These are phyloP conservation scores for Megatriorchis doriae DNA, from an alignment of 2,113 vertebrate species.

Conservation along the genomic window DNA sequence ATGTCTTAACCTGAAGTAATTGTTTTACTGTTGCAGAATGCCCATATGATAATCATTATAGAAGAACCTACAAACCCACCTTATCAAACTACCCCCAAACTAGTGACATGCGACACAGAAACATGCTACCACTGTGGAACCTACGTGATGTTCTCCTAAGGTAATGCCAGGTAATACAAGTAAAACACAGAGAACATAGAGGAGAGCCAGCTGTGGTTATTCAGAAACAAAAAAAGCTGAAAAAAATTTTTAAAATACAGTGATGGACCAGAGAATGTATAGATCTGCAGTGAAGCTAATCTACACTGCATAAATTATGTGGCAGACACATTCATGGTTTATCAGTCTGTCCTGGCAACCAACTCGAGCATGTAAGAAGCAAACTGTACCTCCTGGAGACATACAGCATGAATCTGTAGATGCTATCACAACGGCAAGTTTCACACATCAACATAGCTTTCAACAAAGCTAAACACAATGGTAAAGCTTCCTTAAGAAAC, in stretches of 20 bases:
- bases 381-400: neutral
- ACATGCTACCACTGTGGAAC: accelerated
- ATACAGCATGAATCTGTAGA: neutral
- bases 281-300: neutral
- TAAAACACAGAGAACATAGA: neutral
- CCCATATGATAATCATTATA: accelerated
- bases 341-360: slow-evolving; percentile 4
- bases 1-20: neutral
- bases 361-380: neutral
- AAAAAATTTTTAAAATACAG: accelerated
- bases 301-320: neutral
- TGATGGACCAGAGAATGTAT: accelerated
- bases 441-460: neutral
- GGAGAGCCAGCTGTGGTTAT: neutral
- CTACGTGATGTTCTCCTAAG: neutral
- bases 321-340: neutral
- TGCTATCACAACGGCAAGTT: neutral
- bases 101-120: accelerated
- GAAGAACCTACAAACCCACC: neutral
- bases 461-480: neutral
- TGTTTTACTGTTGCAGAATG: neutral
- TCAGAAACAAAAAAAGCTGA: neutral
- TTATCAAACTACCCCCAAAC: neutral
- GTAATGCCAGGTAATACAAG: accelerated
- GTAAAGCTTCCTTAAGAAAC: neutral